Conservation (phyloP, 2,888 invertebrate genomes). For the Tipula unca region DNA sequence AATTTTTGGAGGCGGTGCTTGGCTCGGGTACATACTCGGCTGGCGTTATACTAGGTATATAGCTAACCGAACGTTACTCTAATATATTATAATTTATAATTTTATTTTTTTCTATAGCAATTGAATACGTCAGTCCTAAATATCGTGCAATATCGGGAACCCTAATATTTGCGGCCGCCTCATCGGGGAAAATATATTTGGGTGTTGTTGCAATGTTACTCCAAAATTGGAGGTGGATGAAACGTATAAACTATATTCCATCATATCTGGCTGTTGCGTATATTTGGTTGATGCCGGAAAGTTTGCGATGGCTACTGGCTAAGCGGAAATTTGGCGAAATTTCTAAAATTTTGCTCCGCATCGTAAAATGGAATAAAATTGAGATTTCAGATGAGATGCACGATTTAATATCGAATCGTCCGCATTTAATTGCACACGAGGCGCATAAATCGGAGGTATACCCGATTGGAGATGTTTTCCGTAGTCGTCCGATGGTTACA, state of each 20-base stretch:
- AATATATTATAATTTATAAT: too few relatives aligned
- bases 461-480: conserved; percentile 23
- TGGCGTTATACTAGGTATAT: not conserved
- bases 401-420: conserved; percentile 21
- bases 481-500: conserved; percentile 31
- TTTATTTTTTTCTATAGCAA: not conserved
- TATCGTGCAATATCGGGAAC: not conserved
- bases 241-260: not conserved
- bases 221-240: not conserved
- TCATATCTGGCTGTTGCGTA: conserved; percentile 35
- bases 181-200: not conserved
- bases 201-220: not conserved
- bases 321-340: conserved; percentile 50
- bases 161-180: conserved; percentile 39
- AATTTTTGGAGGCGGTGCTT: not conserved
- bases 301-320: conserved; percentile 54
- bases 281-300: conserved; percentile 61
- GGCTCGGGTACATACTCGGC: not conserved
- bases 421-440: not conserved
- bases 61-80: too few relatives aligned
- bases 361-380: conserved; percentile 47
- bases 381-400: conserved; percentile 27
- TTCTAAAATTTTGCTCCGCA: conserved; percentile 49
- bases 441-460: not conserved
- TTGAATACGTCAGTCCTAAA: not conserved